Conservation (phyloP, 1,140 invertebrate genomes). For the Drosophila equinoxialis region DNA sequence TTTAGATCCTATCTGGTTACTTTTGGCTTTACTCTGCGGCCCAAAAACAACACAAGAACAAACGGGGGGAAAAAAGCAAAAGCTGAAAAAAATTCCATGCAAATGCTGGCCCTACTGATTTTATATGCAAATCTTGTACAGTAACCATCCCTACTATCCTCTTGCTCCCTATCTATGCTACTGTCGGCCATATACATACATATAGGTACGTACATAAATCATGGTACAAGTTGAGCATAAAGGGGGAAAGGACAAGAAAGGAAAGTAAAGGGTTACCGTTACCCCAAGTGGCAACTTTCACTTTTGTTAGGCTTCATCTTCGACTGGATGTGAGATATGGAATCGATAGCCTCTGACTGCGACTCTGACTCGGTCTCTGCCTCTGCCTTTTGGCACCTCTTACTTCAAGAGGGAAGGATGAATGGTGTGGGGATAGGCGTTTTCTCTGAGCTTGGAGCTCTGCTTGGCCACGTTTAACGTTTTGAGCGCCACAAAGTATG, state of each 20-base stretch:
- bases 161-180: slow-evolving; percentile 1
- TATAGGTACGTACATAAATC: slow-evolving; percentile 60
- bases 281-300: slow-evolving; percentile 71
- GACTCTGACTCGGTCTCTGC: not conserved
- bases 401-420: slow-evolving; percentile 25
- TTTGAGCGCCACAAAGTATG: slow-evolving; percentile 72
- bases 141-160: too few relatives aligned
- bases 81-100: slow-evolving; percentile 1
- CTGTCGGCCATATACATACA: slow-evolving; percentile 36
- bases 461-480: slow-evolving; percentile 49
- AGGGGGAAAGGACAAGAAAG: not conserved
- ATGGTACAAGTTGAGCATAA: slow-evolving; percentile 31
- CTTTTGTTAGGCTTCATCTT: slow-evolving; percentile 58
- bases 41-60: too few relatives aligned
- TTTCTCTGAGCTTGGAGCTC: not conserved
- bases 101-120: slow-evolving; percentile 41
- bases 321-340: slow-evolving; percentile 55
- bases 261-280: slow-evolving; percentile 52
- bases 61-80: not conserved
- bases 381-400: slow-evolving; percentile 31
- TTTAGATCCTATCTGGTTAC: not conserved
- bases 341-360: slow-evolving; percentile 61
- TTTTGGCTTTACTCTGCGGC: not conserved
- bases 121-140: slow-evolving; percentile 64
- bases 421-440: too few relatives aligned